phyloP scores from a whole-genome alignment of 2,113 vertebrate species.

The Campylomormyrus numenius region DNA sequence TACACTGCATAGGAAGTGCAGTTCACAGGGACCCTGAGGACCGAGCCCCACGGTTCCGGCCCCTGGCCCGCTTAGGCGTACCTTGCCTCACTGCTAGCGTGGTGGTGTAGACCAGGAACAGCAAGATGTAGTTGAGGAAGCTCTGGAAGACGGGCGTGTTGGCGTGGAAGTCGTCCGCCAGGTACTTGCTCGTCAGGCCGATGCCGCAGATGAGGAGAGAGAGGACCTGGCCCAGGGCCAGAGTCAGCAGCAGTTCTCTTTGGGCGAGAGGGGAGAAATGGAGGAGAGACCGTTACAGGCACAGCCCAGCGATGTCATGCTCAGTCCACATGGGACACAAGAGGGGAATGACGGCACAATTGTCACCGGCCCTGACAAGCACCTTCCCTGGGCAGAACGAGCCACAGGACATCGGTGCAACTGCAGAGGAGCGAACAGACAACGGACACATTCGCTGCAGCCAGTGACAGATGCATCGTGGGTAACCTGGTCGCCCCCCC shows the following conservation, averaged over 20 bases:
- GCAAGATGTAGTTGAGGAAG: slow-evolving; percentile 93
- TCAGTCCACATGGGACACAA: neutral
- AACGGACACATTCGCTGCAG: neutral
- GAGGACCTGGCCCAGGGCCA: slow-evolving; percentile 86
- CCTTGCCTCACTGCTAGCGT: slow-evolving; percentile 92
- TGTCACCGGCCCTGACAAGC: neutral
- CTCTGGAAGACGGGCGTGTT: slow-evolving; percentile 94
- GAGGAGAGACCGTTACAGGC: slow-evolving; percentile 15
- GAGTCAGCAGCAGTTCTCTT: slow-evolving; percentile 86
- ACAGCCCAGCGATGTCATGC: neutral
- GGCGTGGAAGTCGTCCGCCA: slow-evolving; percentile 88
- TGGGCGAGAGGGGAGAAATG: slow-evolving; percentile 26
- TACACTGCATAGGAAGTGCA: neutral
- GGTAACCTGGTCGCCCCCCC: neutral
- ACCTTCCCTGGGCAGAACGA: neutral
- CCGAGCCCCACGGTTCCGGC: neutral
- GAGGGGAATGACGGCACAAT: neutral
- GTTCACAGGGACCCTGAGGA: neutral
- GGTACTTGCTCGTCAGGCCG: slow-evolving; percentile 87
- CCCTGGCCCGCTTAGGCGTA: slow-evolving; percentile 32
- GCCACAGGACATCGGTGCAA: too few species aligned
- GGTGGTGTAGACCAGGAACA: slow-evolving; percentile 93
- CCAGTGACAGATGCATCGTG: neutral
- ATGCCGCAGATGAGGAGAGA: slow-evolving; percentile 90
- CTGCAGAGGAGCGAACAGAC: neutral